Percentiles rank a stretch among this genome's conserved stretches.
Evolutionary conservation across 2,113 vertebrate species (phyloP).

Genomic region (Canis aureus): DNA sequence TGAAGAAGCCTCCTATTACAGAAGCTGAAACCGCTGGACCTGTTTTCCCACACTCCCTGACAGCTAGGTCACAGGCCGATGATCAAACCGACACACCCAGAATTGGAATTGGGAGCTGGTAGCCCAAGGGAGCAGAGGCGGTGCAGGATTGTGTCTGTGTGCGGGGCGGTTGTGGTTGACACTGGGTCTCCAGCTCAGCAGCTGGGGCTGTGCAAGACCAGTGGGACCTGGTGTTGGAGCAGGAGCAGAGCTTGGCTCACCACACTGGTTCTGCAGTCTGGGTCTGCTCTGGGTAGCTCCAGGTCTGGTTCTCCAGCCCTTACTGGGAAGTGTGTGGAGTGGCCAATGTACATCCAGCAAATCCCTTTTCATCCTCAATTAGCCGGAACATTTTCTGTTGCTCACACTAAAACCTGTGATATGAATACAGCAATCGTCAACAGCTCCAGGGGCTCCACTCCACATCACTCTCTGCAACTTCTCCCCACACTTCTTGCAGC

Average conservation of each 20-base stretch:
- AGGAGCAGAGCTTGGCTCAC: background rate
- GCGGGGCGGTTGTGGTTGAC: background rate
- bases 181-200: background rate
- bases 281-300: background rate
- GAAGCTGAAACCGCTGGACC: background rate
- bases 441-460: background rate
- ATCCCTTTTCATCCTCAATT: conserved; percentile 9
- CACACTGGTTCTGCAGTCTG: conserved; percentile 54
- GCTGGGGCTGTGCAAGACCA: background rate
- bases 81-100: background rate
- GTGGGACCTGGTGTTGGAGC: background rate
- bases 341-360: background rate
- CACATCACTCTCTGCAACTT: background rate
- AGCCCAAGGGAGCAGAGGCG: background rate
- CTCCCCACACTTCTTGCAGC: background rate
- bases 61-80: background rate
- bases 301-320: background rate
- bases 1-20: background rate
- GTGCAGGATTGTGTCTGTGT: background rate
- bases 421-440: background rate
- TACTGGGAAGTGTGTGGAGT: background rate
- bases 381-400: background rate
- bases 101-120: background rate
- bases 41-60: background rate
- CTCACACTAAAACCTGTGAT: conserved; percentile 1